Conservation (phyloP, 2,797 vertebrate genomes). For the Amazona ochrocephala region DNA sequence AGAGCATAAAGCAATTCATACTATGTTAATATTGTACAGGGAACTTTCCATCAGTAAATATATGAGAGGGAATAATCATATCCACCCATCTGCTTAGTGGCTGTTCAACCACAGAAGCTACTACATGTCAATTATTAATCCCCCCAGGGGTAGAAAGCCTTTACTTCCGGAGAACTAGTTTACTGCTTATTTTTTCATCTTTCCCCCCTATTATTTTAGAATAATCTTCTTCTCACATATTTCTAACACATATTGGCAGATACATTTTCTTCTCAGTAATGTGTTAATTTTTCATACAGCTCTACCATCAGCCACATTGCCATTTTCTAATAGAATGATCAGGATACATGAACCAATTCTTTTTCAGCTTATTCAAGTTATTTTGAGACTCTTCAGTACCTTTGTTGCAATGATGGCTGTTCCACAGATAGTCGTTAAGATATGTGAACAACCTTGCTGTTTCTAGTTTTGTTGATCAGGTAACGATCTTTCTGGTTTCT, state of each 20-base stretch:
- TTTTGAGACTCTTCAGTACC: neutral
- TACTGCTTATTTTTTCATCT: neutral
- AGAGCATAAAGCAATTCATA: slow-evolving; percentile 47
- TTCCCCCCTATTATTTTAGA: neutral
- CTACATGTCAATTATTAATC: slow-evolving; percentile 42
- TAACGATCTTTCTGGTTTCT: neutral
- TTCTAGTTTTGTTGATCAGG: slow-evolving; percentile 4
- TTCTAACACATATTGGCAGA: neutral
- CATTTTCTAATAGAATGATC: neutral
- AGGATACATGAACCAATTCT: neutral
- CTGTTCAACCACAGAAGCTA: slow-evolving; percentile 24
- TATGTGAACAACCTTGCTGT: neutral
- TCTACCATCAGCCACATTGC: neutral
- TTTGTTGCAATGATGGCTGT: neutral
- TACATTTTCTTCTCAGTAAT: neutral
- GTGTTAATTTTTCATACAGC: neutral
- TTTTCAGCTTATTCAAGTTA: neutral
- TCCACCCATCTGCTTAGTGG: slow-evolving; percentile 24
- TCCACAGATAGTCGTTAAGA: neutral
- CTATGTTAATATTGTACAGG: slow-evolving; percentile 21
- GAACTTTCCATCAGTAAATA: slow-evolving; percentile 50
- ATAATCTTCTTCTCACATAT: neutral
- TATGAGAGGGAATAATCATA: neutral
- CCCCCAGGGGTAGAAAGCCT: neutral
- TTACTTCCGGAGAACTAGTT: neutral